phyloP scores from a whole-genome alignment of 2,888 invertebrate genomes.

The Hybos culiciformis region DNA sequence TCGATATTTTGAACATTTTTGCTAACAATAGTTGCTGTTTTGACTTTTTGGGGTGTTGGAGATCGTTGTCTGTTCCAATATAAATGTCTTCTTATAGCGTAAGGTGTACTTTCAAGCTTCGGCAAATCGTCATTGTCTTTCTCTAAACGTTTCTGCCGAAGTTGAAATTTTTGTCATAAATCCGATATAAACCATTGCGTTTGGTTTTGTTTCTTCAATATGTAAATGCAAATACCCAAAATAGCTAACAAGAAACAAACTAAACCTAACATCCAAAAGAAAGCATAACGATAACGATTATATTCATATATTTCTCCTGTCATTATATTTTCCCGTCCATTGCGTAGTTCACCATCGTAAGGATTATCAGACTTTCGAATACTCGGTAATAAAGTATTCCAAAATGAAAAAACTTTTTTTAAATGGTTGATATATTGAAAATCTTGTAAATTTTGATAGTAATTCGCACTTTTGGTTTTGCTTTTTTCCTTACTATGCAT shows the following conservation, averaged over 20 bases:
- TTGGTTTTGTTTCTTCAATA: too few species aligned
- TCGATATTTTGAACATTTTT: not conserved
- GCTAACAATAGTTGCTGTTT: not conserved
- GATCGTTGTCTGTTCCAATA: not conserved
- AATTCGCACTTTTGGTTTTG: slow-evolving; percentile 12
- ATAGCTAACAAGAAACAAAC: slow-evolving; percentile 28
- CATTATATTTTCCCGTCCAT: slow-evolving; percentile 11
- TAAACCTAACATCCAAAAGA: slow-evolving; percentile 31
- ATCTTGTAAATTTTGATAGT: slow-evolving; percentile 20
- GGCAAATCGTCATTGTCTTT: not conserved
- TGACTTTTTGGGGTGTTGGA: not conserved
- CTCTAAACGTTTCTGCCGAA: slow-evolving; percentile 19
- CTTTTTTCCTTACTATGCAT: slow-evolving; percentile 1
- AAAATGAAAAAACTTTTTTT: slow-evolving; percentile 30
- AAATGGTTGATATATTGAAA: slow-evolving; percentile 27
- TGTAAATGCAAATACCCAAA: slow-evolving; percentile 30
- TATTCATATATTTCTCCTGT: slow-evolving; percentile 23
- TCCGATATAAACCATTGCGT: slow-evolving; percentile 16
- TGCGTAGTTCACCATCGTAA: not conserved
- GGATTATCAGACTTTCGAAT: slow-evolving; percentile 8
- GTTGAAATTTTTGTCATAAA: slow-evolving; percentile 33
- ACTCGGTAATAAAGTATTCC: slow-evolving; percentile 28
- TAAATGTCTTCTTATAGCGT: not conserved
- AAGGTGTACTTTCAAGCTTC: not conserved
- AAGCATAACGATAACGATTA: slow-evolving; percentile 32